Conservation (phyloP, 2,797 vertebrate species). For the Pseudochirops corinnae region DNA sequence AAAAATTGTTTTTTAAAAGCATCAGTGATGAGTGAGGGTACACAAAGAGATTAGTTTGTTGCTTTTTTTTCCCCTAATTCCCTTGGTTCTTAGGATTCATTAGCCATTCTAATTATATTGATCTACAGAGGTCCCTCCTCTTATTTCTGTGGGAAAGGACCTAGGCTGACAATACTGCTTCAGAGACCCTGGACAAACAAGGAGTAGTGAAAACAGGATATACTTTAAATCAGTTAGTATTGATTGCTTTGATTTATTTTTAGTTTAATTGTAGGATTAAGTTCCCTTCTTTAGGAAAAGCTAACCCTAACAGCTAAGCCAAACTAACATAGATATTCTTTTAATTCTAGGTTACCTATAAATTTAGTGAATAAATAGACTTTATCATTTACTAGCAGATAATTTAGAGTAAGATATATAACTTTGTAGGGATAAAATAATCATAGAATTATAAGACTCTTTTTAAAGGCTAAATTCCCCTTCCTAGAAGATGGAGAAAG, state of each 20-base stretch:
- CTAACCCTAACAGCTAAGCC: neutral
- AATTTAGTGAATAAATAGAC: neutral
- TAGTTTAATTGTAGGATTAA: neutral
- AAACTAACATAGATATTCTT: neutral
- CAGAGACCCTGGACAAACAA: neutral
- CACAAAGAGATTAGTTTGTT: neutral
- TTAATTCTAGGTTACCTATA: neutral
- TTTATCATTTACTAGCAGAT: neutral
- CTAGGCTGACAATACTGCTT: neutral
- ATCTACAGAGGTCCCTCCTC: neutral
- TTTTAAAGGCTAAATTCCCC: neutral
- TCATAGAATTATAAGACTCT: neutral
- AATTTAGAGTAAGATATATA: neutral
- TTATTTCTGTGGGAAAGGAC: neutral
- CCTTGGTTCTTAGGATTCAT: neutral
- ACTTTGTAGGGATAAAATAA: neutral
- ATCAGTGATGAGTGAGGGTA: neutral
- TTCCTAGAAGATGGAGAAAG: neutral
- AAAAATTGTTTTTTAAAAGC: neutral
- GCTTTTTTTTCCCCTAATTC: neutral
- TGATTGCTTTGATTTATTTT: neutral
- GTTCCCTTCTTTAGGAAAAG: neutral
- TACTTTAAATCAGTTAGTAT: neutral
- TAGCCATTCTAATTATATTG: neutral
- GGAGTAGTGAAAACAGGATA: neutral